Conservation (phyloP, 1,140 invertebrate species). For the Daktulosphaira vitifoliae region DNA sequence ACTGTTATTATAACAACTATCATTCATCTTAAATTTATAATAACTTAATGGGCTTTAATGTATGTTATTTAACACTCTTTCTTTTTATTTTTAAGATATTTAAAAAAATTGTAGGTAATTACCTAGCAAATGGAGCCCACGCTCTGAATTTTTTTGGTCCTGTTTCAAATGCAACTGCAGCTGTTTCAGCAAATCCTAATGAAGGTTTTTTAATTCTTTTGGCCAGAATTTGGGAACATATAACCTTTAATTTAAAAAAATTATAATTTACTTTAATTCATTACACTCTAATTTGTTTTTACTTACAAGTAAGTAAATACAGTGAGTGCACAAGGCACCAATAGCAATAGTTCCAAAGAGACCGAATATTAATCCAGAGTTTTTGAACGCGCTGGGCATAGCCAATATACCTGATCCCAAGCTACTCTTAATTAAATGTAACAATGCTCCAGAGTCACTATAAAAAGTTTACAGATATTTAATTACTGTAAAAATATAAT, state of each 20-base stretch:
- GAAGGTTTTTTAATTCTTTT: constrained; percentile 54
- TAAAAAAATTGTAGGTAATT: no score
- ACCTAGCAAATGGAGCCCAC: constrained; percentile 53
- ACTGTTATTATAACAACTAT: no score
- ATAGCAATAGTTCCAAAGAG: constrained; percentile 44
- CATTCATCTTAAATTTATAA: no score
- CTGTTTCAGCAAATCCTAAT: constrained; percentile 64
- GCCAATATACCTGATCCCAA: constrained; percentile 54
- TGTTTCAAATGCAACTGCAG: constrained; percentile 58
- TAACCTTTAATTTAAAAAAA: no score
- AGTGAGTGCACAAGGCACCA: constrained; percentile 46
- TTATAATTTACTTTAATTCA: no score
- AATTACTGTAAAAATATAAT: not conserved
- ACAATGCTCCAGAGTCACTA: constrained; percentile 45
- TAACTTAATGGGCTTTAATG: no score
- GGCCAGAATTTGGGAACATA: constrained; percentile 61
- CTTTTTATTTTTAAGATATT: no score
- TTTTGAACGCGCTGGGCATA: constrained; percentile 51
- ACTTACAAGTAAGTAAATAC: constrained; percentile 46
- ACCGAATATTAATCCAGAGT: constrained; percentile 50
- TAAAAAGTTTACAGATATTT: not conserved
- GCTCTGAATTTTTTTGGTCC: constrained; percentile 55
- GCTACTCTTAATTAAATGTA: constrained; percentile 50
- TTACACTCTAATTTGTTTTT: no score
- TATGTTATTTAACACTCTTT: no score